Evolutionary conservation across 2,888 invertebrate species (phyloP), one percentile per base, ranked within the genome.

Genomic region (Papilio gigon): DNA sequence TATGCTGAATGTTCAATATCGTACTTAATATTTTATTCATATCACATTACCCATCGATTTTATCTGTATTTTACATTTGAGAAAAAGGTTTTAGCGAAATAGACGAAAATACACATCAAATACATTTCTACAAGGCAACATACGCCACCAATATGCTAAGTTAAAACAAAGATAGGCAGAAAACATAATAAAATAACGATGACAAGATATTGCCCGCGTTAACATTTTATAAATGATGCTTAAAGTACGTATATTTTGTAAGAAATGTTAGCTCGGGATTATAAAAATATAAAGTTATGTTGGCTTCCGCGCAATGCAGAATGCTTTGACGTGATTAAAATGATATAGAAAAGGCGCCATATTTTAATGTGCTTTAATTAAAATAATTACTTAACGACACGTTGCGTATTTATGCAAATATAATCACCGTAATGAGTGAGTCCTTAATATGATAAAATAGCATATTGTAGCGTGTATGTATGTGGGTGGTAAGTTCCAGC

Each of bases 11-110:
- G 35, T 64, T 68, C 64, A 59, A 65, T 65, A 50, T 60, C 30
- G 37, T 60, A 37, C 59, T 68, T 60, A 59, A 68, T 68, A 68
- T 68, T 68, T 68, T 68, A 68, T 68, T 68, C 68, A 60, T 65
- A 68, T 68, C 27, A 65, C 68, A 64, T 64, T 68, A 64, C 63
- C 68, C 35, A 59, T 68, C 50, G 68, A 50, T 42, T 64, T 65
- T 50, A 40, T 47, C 35, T 33, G 35, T 40, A 50, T 17, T 35
- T 58, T 60, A 42, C 64, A 50, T 40, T 47, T 42, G 33, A 60
- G 20, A 30, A 25, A 35, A 58, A 33, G 25, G 25, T 58, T 35
- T 58, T 63, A 14, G 11, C 27, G 30, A 62, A n/a, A 30, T 44
- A 30, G 20, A 30, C 1, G 44, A 44, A 30, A 44, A 62, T 62